Conservation (phyloP, 2,888 invertebrate genomes). For the Eurytoma californica region DNA sequence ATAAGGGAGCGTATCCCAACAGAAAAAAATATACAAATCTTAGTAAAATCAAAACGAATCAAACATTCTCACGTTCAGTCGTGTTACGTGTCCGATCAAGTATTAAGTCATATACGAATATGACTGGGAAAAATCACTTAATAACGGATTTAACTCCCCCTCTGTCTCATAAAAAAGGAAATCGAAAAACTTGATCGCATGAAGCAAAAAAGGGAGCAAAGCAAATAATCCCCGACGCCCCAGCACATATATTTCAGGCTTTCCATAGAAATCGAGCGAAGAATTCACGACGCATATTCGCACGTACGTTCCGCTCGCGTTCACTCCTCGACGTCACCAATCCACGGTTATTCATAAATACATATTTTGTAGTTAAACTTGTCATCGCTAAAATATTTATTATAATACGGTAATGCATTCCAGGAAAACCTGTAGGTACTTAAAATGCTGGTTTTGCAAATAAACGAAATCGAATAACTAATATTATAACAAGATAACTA, state of each 20-base stretch:
- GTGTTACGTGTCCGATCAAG: conserved; percentile 9
- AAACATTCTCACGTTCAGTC: conserved; percentile 35
- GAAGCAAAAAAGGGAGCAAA: conserved; percentile 27
- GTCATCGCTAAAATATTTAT: background rate
- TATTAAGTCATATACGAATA: conserved; percentile 28
- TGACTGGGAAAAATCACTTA: conserved; percentile 46
- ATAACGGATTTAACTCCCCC: conserved; percentile 48
- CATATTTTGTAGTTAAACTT: background rate
- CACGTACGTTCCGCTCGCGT: conserved; percentile 28
- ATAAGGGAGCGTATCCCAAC: background rate
- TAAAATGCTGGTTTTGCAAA: background rate
- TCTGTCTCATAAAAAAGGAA: conserved; percentile 35
- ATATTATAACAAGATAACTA: no score
- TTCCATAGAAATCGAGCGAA: conserved; percentile 46
- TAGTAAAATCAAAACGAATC: conserved; percentile 28
- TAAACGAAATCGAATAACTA: background rate
- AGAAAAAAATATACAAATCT: conserved; percentile 21
- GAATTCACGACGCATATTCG: conserved; percentile 47
- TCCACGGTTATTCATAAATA: background rate
- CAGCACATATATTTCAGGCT: conserved; percentile 50
- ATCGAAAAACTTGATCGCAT: conserved; percentile 50
- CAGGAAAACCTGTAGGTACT: no score
- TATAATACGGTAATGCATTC: background rate
- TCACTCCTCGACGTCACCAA: background rate
- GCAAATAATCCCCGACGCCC: conserved; percentile 47